Conservation (phyloP, 2,888 invertebrate species). For the Lamellibrachia satsuma region DNA sequence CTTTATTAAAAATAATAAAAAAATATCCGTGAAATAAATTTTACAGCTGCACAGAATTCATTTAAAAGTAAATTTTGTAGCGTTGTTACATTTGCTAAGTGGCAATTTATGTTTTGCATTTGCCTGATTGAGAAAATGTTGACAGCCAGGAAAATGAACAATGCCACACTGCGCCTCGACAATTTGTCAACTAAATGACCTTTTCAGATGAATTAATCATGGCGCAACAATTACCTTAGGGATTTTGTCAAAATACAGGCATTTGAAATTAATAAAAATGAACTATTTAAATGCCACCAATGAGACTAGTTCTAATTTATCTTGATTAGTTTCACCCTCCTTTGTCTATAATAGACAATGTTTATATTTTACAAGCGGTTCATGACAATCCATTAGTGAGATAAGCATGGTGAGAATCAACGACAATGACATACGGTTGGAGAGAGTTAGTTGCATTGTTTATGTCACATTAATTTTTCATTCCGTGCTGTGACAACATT, state of each 20-base stretch:
- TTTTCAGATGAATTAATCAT: not conserved
- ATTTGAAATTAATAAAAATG: not conserved
- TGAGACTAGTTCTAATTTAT: not conserved
- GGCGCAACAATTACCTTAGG: conserved; percentile 4
- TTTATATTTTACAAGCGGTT: not conserved
- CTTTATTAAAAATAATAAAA: not conserved
- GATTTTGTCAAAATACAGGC: conserved; percentile 12
- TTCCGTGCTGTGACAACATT: not conserved
- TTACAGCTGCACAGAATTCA: not conserved
- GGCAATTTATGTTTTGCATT: not conserved
- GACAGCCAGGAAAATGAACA: not conserved
- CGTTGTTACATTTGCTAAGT: not conserved
- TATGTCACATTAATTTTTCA: conserved; percentile 1
- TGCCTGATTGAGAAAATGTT: not conserved
- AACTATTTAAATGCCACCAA: not conserved
- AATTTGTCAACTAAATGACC: not conserved
- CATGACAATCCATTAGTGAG: not conserved
- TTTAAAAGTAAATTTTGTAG: not conserved
- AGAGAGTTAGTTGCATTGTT: not conserved
- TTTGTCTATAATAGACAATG: not conserved
- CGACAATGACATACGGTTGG: not conserved
- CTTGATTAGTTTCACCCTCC: not conserved
- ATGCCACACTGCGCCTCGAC: not conserved
- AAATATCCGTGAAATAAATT: not conserved
- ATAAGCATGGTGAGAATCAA: not conserved